Conservation (phyloP, 2,113 vertebrate genomes). For the Fulica atra region DNA sequence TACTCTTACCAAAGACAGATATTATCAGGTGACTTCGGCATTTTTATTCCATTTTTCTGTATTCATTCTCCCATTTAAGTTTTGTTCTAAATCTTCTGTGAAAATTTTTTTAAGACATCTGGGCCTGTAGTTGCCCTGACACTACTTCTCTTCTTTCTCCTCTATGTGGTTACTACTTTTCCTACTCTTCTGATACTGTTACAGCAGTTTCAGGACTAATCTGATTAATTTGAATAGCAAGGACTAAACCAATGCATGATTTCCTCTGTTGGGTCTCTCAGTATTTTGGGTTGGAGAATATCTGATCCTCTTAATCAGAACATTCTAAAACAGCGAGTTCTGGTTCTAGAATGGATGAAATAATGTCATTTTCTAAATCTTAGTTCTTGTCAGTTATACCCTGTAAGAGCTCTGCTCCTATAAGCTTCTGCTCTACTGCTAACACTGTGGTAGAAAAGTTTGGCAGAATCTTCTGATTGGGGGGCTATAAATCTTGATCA, state of each 20-base stretch:
- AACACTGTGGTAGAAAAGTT: background rate
- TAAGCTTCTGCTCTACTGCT: background rate
- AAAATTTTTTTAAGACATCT: background rate
- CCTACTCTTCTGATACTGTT: background rate
- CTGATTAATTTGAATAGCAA: background rate
- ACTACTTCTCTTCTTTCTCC: background rate
- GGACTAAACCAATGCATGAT: background rate
- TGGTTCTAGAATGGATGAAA: background rate
- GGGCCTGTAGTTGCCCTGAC: background rate
- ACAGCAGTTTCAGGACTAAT: background rate
- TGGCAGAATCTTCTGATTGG: background rate
- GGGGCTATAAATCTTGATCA: background rate
- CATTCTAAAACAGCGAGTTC: background rate
- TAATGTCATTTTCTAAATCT: background rate
- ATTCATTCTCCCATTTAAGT: constrained; percentile 8
- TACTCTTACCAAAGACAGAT: constrained; percentile 47
- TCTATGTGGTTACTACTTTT: background rate
- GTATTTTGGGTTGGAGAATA: background rate
- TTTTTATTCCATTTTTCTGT: background rate
- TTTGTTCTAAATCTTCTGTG: constrained; percentile 8
- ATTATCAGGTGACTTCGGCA: constrained; percentile 11
- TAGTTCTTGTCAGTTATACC: background rate
- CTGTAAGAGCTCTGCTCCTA: background rate
- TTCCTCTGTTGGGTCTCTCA: background rate
- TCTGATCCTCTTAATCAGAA: background rate